Conservation (phyloP, 2,113 vertebrate species). For the Calyptommatus sinebrachiatus region DNA sequence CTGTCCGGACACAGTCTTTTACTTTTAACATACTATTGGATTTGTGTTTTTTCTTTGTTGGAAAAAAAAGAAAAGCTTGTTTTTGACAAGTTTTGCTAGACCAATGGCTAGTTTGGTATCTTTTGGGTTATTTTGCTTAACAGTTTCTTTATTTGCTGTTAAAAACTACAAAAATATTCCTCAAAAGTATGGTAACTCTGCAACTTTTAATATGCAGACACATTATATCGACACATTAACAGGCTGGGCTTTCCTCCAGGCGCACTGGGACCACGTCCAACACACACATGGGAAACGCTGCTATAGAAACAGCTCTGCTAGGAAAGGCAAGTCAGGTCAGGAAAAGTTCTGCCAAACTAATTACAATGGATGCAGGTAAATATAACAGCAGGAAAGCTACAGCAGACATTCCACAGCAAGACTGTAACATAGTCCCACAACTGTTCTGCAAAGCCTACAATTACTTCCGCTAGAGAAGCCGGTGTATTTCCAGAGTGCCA, state of each 20-base stretch:
- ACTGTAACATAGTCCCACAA: neutral
- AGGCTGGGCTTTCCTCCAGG: neutral
- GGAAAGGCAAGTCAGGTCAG: constrained; percentile 28
- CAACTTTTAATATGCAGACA: neutral
- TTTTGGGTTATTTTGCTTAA: too few relatives aligned
- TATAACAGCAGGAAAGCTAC: neutral
- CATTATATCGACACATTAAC: neutral
- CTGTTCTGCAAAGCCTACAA: constrained; percentile 27
- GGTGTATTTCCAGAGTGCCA: neutral
- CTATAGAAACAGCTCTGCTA: neutral
- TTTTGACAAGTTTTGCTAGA: too few relatives aligned
- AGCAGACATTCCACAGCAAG: neutral
- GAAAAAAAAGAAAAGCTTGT: too few relatives aligned
- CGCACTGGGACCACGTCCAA: neutral
- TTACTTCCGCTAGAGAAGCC: constrained; percentile 13
- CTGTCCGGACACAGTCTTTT: too few relatives aligned
- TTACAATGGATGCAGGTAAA: constrained; percentile 9
- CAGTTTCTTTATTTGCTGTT: too few relatives aligned
- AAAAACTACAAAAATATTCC: neutral
- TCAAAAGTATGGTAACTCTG: neutral
- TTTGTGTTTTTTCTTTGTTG: too few relatives aligned
- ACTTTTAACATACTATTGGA: too few relatives aligned
- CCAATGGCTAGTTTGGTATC: too few relatives aligned
- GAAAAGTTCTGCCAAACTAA: neutral
- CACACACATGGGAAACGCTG: too few relatives aligned